phyloP scores from a whole-genome alignment of 2,888 invertebrate genomes.

The Heliconius sara region DNA sequence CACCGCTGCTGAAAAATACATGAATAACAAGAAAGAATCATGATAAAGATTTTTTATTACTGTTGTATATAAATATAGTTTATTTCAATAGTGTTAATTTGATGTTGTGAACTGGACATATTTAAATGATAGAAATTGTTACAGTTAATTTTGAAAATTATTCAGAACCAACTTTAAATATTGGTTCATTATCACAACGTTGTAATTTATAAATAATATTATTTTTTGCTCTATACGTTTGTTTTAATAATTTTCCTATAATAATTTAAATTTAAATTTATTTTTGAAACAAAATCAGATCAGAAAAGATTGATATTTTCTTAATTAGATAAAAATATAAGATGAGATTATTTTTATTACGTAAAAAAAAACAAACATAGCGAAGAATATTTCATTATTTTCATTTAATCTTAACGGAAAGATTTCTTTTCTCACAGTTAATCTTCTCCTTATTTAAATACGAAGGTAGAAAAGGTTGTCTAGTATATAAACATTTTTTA shows the following conservation, averaged over 20 bases:
- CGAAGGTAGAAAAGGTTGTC: no score
- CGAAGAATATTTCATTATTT: not conserved
- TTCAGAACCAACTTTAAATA: slow-evolving; percentile 59
- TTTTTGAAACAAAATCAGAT: not conserved
- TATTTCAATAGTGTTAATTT: slow-evolving; percentile 33
- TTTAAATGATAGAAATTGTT: slow-evolving; percentile 55
- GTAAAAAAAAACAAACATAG: not conserved
- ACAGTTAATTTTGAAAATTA: slow-evolving; percentile 20
- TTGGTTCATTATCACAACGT: slow-evolving; percentile 77
- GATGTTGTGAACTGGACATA: slow-evolving; percentile 79
- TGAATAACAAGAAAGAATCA: slow-evolving; percentile 49
- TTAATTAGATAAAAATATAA: not conserved
- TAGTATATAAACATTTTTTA: not conserved
- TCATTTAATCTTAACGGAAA: not conserved
- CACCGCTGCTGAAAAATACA: slow-evolving; percentile 73
- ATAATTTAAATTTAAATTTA: no score
- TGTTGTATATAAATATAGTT: slow-evolving; percentile 32
- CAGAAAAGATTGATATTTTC: not conserved
- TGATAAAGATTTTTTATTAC: not conserved
- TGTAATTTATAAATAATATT: slow-evolving; percentile 36
- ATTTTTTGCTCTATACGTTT: slow-evolving; percentile 8
- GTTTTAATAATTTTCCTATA: slow-evolving; percentile 3
- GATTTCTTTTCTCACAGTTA: no score
- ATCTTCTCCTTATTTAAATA: no score
- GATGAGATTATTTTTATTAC: not conserved